Percentiles rank a stretch among this genome's conserved stretches.
These are phyloP conservation scores for Hermaeophaga mercurialis DNA, from an alignment of 2,888 invertebrate genomes.

Conservation along the genomic window DNA sequence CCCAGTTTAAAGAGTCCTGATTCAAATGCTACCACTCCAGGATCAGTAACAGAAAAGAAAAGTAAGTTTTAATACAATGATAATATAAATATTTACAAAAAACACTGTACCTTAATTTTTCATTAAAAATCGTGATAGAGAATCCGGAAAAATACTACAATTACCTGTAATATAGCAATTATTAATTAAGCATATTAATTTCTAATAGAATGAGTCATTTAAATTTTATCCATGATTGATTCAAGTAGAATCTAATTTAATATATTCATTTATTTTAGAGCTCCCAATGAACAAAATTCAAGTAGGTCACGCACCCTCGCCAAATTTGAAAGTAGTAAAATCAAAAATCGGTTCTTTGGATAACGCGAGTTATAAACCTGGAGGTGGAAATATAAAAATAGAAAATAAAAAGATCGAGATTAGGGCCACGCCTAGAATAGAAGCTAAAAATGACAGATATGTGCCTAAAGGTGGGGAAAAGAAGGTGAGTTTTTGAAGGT, in stretches of 20 bases:
- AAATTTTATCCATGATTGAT: no score
- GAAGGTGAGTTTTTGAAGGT: conserved; percentile 67
- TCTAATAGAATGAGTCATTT: no score
- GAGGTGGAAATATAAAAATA: conserved; percentile 86
- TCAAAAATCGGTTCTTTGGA: conserved; percentile 92
- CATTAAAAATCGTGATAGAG: no score
- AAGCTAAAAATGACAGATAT: conserved; percentile 89
- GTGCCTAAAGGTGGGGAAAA: conserved; percentile 87
- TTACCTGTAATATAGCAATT: no score
- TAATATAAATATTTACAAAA: no score
- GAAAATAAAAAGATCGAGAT: conserved; percentile 86
- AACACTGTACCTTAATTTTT: no score
- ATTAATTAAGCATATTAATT: no score
- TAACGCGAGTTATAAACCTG: conserved; percentile 88
- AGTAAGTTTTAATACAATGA: conserved; percentile 62
- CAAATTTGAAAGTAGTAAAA: conserved; percentile 87
- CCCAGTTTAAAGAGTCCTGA: conserved; percentile 76
- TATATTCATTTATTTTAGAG: conserved; percentile 59
- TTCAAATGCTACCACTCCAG: conserved; percentile 58
- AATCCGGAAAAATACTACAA: no score
- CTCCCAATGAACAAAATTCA: conserved; percentile 93
- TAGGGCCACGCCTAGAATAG: conserved; percentile 84
- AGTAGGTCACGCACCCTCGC: conserved; percentile 90
- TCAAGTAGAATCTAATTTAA: conserved; percentile 1
- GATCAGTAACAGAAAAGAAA: conserved; percentile 68